These are phyloP conservation scores for Amblyjoppa proteus DNA, from an alignment of 2,888 invertebrate species.

Conservation along the genomic window DNA sequence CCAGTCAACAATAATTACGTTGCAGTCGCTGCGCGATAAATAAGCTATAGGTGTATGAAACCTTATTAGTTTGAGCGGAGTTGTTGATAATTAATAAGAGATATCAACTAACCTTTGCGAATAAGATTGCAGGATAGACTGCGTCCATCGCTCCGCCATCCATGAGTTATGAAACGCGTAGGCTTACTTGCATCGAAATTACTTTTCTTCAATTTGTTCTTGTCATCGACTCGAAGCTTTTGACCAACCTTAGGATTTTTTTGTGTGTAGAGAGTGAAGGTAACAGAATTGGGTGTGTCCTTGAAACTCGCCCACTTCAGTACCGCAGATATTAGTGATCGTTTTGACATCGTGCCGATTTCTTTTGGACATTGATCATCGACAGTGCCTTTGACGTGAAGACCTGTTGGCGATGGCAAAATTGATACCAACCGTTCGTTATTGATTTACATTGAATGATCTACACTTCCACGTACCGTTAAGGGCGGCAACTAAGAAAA, in stretches of 20 bases:
- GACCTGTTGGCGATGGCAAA: too few species aligned
- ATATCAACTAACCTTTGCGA: constrained; percentile 23
- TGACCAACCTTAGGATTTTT: constrained; percentile 9
- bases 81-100: not conserved
- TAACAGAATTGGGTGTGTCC: not conserved
- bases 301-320: too few species aligned
- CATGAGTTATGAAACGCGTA: constrained; percentile 42
- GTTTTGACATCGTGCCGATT: too few species aligned
- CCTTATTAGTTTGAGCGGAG: too few species aligned
- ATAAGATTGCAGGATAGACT: not conserved
- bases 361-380: too few species aligned
- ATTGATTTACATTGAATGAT: too few species aligned
- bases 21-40: constrained; percentile 50
- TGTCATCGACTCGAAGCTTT: not conserved
- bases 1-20: constrained; percentile 72
- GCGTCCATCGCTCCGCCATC: constrained; percentile 15
- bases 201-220: not conserved
- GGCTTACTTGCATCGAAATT: not conserved
- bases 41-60: constrained; percentile 26
- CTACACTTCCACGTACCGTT: too few species aligned
- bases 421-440: too few species aligned
- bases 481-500: too few species aligned
- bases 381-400: too few species aligned
- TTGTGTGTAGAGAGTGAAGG: constrained; percentile 20
- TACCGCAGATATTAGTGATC: too few species aligned